phyloP scores from a whole-genome alignment of 2,888 invertebrate genomes.

The Hyalella azteca region DNA sequence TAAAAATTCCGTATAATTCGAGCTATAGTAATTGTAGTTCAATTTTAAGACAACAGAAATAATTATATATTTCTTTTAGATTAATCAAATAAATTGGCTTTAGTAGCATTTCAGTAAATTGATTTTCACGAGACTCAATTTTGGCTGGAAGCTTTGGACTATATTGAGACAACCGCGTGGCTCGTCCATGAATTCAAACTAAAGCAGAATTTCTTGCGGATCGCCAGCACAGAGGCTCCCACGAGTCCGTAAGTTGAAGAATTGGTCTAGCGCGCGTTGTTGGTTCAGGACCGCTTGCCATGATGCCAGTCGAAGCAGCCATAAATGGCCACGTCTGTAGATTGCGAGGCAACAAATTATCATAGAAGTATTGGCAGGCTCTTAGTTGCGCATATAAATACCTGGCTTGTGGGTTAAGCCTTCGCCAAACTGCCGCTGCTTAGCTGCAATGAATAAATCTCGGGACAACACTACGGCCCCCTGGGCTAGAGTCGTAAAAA shows the following conservation, averaged over 20 bases:
- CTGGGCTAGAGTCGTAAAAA: background rate
- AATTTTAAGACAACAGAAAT: no score
- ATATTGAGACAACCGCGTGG: no score
- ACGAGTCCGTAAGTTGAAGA: conserved; percentile 17
- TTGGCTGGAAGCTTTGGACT: no score
- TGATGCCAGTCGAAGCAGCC: background rate
- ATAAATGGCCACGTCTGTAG: background rate
- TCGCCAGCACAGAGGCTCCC: no score
- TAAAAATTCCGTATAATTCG: no score
- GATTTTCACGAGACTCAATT: no score
- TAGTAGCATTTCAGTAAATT: no score
- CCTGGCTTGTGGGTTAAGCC: conserved; percentile 1
- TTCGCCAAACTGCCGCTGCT: conserved; percentile 3
- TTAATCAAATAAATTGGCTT: no score
- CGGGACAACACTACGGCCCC: conserved; percentile 1
- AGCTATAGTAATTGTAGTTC: no score
- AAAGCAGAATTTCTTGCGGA: no score
- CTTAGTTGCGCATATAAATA: conserved; percentile 25
- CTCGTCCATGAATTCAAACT: no score
- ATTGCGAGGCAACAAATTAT: background rate
- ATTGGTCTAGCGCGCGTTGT: background rate
- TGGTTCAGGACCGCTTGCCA: background rate
- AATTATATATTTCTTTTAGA: no score
- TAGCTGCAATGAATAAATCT: conserved; percentile 35
- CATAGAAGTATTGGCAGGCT: conserved; percentile 32